These are phyloP conservation scores for Cichlasoma orientale DNA, from an alignment of 2,797 vertebrate species.

Conservation along the genomic window DNA sequence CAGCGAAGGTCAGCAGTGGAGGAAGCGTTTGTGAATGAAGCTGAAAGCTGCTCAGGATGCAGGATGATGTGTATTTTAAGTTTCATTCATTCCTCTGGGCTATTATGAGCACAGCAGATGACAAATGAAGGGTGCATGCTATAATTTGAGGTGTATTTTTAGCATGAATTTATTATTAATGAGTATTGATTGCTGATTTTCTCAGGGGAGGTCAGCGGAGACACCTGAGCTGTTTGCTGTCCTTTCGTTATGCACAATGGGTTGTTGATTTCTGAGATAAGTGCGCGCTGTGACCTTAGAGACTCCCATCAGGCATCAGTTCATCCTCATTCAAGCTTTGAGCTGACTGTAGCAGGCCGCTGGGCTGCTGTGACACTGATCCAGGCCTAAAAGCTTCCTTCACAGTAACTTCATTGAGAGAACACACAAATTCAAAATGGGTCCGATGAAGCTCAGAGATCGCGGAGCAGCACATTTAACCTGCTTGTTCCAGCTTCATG, in stretches of 20 bases:
- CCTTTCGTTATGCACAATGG: background rate
- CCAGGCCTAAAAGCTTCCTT: background rate
- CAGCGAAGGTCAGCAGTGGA: slow-evolving; percentile 21
- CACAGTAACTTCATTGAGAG: background rate
- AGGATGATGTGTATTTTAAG: background rate
- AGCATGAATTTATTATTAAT: slow-evolving; percentile 7
- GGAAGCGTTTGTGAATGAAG: background rate
- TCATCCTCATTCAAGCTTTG: background rate
- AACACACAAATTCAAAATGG: background rate
- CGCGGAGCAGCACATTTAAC: rapidly evolving
- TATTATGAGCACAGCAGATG: background rate
- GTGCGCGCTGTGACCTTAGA: background rate
- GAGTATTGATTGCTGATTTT: slow-evolving; percentile 3
- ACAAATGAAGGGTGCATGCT: background rate
- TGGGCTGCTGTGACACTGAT: background rate
- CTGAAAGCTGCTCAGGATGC: background rate
- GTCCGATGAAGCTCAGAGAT: background rate
- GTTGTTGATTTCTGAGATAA: background rate
- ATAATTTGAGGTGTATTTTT: background rate
- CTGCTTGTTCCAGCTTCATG: too few species aligned
- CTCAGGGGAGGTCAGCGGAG: background rate
- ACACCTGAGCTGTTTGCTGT: background rate
- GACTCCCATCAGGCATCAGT: background rate
- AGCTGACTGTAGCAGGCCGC: background rate
- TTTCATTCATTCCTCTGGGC: background rate